phyloP scores from a whole-genome alignment of 2,113 vertebrate species.

The Lagopus muta region DNA sequence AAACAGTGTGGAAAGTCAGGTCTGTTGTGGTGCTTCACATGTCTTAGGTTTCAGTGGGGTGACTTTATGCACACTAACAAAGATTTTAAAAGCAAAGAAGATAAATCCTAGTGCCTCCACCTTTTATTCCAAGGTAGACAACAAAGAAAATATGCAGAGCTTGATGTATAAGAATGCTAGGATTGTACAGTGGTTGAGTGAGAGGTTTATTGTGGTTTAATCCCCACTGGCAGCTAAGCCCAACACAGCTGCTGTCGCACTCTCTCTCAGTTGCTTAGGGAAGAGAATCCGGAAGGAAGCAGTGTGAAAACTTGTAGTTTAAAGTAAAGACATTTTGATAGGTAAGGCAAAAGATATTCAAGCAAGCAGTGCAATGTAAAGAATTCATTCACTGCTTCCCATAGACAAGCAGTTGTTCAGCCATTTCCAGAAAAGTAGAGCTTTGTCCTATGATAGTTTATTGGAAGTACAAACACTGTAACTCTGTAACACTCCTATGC shows the following conservation, averaged over 20 bases:
- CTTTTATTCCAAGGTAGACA: background rate
- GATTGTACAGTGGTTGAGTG: background rate
- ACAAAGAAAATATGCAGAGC: background rate
- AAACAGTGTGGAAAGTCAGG: background rate
- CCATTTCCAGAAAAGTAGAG: background rate
- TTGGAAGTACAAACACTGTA: background rate
- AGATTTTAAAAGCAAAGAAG: background rate
- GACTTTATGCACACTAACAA: background rate
- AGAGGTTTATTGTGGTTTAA: background rate
- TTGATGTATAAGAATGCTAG: background rate
- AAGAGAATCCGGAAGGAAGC: background rate
- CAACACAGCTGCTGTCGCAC: background rate
- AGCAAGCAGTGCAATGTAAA: background rate
- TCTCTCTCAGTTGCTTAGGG: background rate
- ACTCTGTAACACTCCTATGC: background rate
- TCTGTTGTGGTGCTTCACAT: background rate
- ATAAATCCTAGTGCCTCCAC: background rate
- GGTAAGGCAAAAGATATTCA: background rate
- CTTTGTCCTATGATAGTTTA: background rate
- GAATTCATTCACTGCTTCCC: background rate
- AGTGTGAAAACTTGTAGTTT: background rate
- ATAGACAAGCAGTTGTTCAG: background rate
- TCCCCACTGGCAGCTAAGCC: background rate
- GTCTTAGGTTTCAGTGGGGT: background rate
- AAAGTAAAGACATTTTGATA: background rate